Percentiles rank a stretch among this genome's conserved stretches.
phyloP scores from a whole-genome alignment of 37 sponge, comb jelly and placozoan genomes.

The Ephydatia muelleri region DNA sequence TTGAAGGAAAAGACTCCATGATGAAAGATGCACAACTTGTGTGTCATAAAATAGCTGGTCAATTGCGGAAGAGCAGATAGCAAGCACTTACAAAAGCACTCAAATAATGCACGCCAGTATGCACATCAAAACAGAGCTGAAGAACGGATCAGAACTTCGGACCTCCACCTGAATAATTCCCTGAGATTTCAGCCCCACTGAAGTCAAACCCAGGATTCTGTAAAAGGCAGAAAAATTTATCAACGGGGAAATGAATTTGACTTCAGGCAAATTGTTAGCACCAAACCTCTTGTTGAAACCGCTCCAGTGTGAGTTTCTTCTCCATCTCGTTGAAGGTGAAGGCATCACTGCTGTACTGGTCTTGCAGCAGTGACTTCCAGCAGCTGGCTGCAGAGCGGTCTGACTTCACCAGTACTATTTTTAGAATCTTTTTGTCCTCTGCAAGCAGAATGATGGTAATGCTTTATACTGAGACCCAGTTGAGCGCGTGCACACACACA shows the following conservation, averaged over 20 bases:
- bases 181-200: constrained; percentile 86
- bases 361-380: constrained; percentile 86
- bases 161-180: constrained; percentile 83
- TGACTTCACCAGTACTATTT: constrained; percentile 81
- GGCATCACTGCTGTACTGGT: constrained; percentile 62
- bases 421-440: constrained; percentile 76
- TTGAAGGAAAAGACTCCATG: too few relatives aligned
- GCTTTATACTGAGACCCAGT: background rate
- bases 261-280: background rate
- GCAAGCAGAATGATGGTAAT: background rate
- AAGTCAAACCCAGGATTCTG: constrained; percentile 96
- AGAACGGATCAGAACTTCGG: constrained; percentile 23
- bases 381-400: constrained; percentile 73
- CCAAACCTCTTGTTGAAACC: constrained; percentile 83
- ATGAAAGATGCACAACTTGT: too few relatives aligned
- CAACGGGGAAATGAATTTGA: background rate
- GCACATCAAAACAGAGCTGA: background rate
- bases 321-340: constrained; percentile 79
- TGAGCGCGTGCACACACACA: constrained; percentile 83
- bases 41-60: too few relatives aligned
- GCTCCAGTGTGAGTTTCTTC: constrained; percentile 93
- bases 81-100: background rate
- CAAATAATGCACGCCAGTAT: background rate
- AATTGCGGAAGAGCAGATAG: too few relatives aligned
- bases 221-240: too few relatives aligned